Conservation (phyloP, 2,113 vertebrate genomes). For the Chiloscyllium plagiosum region DNA sequence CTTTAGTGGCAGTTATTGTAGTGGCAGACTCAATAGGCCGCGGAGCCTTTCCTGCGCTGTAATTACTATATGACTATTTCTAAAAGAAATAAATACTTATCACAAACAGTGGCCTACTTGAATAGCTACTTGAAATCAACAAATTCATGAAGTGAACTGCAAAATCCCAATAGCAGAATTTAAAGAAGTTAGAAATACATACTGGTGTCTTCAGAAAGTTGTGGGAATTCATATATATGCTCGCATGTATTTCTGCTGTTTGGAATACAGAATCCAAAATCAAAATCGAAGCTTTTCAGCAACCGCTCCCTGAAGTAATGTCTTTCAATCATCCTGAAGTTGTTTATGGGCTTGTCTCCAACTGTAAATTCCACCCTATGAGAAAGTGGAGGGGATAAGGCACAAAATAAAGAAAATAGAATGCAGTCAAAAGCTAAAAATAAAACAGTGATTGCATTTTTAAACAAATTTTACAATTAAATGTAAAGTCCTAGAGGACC, state of each 20-base stretch:
- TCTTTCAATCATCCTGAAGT: slow-evolving; percentile 95
- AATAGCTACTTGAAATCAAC: not conserved
- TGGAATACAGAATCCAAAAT: slow-evolving; percentile 97
- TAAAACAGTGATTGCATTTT: not conserved
- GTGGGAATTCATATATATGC: slow-evolving; percentile 97
- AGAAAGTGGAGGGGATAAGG: slow-evolving; percentile 29
- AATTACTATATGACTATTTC: not conserved
- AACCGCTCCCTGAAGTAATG: slow-evolving; percentile 93
- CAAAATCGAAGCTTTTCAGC: slow-evolving; percentile 97
- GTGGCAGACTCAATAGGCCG: too few relatives aligned
- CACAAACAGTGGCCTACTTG: not conserved
- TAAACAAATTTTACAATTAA: not conserved
- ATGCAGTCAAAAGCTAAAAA: not conserved
- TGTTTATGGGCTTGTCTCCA: slow-evolving; percentile 84
- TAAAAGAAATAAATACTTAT: not conserved
- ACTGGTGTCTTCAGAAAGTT: slow-evolving; percentile 93
- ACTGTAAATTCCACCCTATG: slow-evolving; percentile 94
- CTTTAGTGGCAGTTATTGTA: too few relatives aligned
- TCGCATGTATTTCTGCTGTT: slow-evolving; percentile 96
- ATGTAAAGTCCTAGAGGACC: too few relatives aligned
- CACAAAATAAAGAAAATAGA: not conserved
- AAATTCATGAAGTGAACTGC: not conserved
- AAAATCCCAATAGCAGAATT: not conserved
- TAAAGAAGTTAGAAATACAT: slow-evolving; percentile 50
- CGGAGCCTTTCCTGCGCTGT: too few relatives aligned